Conservation (phyloP, 2,797 vertebrate species). For the Enteromius thamalakanensis region DNA sequence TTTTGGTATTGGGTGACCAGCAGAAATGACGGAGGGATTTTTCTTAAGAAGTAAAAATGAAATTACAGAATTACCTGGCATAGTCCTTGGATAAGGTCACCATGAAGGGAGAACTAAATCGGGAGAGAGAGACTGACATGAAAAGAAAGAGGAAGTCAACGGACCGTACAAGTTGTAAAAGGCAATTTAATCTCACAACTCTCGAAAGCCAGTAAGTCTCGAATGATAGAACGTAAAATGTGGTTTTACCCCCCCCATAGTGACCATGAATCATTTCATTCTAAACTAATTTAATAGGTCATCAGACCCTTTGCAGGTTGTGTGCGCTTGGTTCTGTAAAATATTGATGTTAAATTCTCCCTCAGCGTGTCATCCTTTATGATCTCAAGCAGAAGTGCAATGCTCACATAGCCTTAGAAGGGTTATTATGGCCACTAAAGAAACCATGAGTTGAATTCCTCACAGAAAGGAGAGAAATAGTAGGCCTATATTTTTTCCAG, state of each 20-base stretch:
- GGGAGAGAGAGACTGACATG: background rate
- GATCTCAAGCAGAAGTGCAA: background rate
- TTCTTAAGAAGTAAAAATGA: background rate
- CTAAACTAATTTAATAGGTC: background rate
- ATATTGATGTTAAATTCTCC: background rate
- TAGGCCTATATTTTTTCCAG: background rate
- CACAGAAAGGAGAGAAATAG: background rate
- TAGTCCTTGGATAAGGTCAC: slow-evolving; percentile 1
- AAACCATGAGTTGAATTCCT: background rate
- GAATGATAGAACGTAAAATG: background rate
- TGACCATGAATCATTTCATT: background rate
- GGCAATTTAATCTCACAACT: background rate
- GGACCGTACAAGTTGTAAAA: background rate
- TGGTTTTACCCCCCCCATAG: too few relatives aligned
- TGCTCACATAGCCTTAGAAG: background rate
- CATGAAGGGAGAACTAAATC: background rate
- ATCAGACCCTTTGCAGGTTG: background rate
- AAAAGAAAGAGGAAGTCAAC: slow-evolving; percentile 20
- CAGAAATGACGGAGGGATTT: background rate
- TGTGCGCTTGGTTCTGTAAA: background rate
- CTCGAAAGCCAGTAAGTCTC: background rate
- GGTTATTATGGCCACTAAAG: background rate
- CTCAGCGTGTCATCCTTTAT: background rate
- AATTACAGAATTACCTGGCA: background rate
- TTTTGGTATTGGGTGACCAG: background rate